Evolutionary conservation across 1,140 invertebrate genomes (phyloP).

Genomic region (Scylla paramamosain): DNA sequence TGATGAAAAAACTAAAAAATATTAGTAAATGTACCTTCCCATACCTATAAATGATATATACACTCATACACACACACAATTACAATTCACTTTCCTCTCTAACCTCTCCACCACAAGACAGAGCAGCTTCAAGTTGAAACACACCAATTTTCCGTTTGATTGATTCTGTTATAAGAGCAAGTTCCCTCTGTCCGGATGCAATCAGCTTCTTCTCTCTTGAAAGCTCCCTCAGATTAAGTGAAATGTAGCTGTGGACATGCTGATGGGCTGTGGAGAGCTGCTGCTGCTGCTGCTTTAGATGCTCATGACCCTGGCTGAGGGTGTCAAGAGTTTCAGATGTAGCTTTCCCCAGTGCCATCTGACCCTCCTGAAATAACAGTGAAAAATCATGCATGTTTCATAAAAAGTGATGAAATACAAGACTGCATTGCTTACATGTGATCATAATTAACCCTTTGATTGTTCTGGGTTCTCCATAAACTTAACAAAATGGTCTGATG

Average conservation of each 20-base stretch:
- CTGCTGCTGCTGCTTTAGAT: constrained; percentile 83
- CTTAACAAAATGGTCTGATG: too few species aligned
- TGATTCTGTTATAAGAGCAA: constrained; percentile 83
- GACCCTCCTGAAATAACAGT: constrained; percentile 81
- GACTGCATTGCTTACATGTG: too few species aligned
- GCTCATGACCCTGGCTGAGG: constrained; percentile 82
- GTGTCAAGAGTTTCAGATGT: constrained; percentile 82
- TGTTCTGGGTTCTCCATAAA: too few species aligned
- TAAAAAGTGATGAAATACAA: constrained; percentile 61
- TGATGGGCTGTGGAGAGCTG: constrained; percentile 82
- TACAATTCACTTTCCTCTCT: neutral
- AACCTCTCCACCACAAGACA: neutral
- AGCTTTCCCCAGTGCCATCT: constrained; percentile 82
- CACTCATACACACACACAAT: too few species aligned
- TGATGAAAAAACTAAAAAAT: too few species aligned
- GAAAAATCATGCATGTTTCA: constrained; percentile 6
- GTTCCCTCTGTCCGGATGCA: constrained; percentile 83
- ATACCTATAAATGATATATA: too few species aligned
- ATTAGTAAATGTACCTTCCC: too few species aligned
- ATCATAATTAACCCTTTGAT: too few species aligned
- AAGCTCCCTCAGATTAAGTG: constrained; percentile 83
- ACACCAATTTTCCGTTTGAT: constrained; percentile 84
- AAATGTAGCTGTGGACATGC: constrained; percentile 81
- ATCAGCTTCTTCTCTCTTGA: constrained; percentile 84
- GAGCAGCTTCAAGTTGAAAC: neutral